Conservation (phyloP, 2,797 vertebrate species). For the Kryptolebias ocellatus region DNA sequence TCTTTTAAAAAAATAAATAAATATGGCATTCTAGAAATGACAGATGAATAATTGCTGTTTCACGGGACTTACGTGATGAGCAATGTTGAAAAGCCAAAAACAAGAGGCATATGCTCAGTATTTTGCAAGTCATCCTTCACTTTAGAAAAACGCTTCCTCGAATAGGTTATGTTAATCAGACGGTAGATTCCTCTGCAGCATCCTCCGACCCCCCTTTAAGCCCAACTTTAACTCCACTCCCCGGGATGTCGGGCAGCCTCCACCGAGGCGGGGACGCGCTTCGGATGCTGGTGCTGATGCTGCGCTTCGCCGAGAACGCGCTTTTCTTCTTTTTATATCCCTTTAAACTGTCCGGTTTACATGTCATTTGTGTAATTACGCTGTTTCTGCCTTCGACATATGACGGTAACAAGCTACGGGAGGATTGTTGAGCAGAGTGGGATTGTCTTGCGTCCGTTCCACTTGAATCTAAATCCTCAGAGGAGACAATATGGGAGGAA, state of each 20-base stretch:
- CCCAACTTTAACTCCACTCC: constrained; percentile 83
- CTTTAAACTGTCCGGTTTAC: constrained; percentile 55
- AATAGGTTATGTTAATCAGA: constrained; percentile 60
- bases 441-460: constrained; percentile 17
- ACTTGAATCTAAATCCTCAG: constrained; percentile 26
- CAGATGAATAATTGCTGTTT: constrained; percentile 61
- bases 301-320: constrained; percentile 79
- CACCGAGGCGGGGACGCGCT: constrained; percentile 79
- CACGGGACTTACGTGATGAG: constrained; percentile 83
- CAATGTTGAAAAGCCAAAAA: constrained; percentile 80
- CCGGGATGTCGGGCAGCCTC: constrained; percentile 78
- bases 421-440: constrained; percentile 4
- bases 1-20: constrained; percentile 8
- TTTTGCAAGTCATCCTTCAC: constrained; percentile 82
- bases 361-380: constrained; percentile 6
- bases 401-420: constrained; percentile 4
- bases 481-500: constrained; percentile 21
- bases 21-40: constrained; percentile 24
- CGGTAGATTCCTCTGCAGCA: constrained; percentile 67
- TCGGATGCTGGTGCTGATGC: constrained; percentile 76
- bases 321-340: constrained; percentile 59
- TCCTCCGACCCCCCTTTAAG: constrained; percentile 68
- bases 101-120: constrained; percentile 81
- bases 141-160: constrained; percentile 64
- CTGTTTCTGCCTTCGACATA: constrained; percentile 6